Percentiles rank a stretch among this genome's conserved stretches.
phyloP scores from a whole-genome alignment of 2,113 vertebrate genomes.

The Chinchilla lanigera region DNA sequence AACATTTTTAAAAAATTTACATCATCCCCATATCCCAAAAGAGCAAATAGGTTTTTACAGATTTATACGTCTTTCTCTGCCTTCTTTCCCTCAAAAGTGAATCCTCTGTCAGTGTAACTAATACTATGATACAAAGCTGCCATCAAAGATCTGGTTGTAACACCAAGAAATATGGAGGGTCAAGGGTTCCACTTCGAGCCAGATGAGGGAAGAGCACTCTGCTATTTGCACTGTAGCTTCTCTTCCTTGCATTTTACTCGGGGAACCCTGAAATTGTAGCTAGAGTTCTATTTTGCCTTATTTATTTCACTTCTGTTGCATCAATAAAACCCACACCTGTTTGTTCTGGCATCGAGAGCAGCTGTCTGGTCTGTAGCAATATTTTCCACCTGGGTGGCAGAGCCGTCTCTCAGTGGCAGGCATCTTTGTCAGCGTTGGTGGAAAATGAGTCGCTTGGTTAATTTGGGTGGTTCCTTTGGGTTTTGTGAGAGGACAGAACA shows the following conservation, averaged over 20 bases:
- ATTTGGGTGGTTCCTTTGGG: constrained; percentile 74
- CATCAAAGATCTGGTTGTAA: not conserved
- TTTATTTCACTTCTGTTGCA: constrained; percentile 80
- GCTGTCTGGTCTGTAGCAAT: constrained; percentile 73
- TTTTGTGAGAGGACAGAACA: constrained; percentile 51
- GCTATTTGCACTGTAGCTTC: not conserved
- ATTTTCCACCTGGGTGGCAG: constrained; percentile 84
- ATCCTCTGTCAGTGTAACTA: not conserved
- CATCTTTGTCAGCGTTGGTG: constrained; percentile 45
- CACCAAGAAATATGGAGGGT: not conserved
- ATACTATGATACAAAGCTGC: not conserved
- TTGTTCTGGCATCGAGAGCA: constrained; percentile 84
- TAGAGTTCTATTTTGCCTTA: constrained; percentile 77
- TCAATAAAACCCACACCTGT: constrained; percentile 87
- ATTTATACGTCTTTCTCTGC: not conserved
- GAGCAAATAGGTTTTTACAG: not conserved
- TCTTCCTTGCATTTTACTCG: constrained; percentile 52
- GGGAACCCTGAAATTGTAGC: constrained; percentile 66
- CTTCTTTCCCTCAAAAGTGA: not conserved
- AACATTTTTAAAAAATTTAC: not conserved
- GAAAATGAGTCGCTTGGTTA: constrained; percentile 77
- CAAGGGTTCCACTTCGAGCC: not conserved
- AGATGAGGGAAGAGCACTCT: not conserved
- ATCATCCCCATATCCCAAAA: not conserved
- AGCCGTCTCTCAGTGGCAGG: constrained; percentile 72